Conservation (phyloP, 35 echinoderm and acorn worm genomes). For the Hemicentrotus pulcherrimus region DNA sequence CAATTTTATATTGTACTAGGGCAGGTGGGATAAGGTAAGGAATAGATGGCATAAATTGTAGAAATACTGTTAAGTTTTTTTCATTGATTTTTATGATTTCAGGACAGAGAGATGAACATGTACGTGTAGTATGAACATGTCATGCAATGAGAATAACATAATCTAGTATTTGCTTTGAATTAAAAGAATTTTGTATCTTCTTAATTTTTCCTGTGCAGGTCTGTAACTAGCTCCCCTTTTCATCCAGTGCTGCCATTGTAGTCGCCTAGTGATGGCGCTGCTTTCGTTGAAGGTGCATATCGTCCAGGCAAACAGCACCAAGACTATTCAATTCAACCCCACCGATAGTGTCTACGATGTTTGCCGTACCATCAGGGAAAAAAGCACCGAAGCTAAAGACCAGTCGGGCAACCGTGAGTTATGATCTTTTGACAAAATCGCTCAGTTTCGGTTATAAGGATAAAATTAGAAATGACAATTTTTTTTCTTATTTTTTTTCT, state of each 20-base stretch:
- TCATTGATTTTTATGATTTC: neutral
- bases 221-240: neutral
- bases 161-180: neutral
- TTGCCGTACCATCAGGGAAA: conserved; percentile 88
- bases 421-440: neutral
- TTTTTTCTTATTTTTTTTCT: too few relatives aligned
- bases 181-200: neutral
- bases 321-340: conserved; percentile 95
- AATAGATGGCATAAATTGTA: neutral
- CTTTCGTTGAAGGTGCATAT: conserved; percentile 94
- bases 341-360: conserved; percentile 85
- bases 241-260: neutral
- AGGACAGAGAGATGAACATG: neutral
- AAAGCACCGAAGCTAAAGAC: conserved; percentile 67
- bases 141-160: neutral
- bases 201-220: neutral
- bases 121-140: neutral
- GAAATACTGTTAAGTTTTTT: too few relatives aligned
- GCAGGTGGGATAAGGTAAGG: neutral
- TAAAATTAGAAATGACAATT: too few relatives aligned
- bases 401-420: conserved; percentile 80
- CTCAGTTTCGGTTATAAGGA: too few relatives aligned
- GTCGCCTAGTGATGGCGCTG: conserved; percentile 73
- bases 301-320: conserved; percentile 82
- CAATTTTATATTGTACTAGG: neutral